phyloP scores from a whole-genome alignment of 2,888 invertebrate species.

The Dorcus hopei region DNA sequence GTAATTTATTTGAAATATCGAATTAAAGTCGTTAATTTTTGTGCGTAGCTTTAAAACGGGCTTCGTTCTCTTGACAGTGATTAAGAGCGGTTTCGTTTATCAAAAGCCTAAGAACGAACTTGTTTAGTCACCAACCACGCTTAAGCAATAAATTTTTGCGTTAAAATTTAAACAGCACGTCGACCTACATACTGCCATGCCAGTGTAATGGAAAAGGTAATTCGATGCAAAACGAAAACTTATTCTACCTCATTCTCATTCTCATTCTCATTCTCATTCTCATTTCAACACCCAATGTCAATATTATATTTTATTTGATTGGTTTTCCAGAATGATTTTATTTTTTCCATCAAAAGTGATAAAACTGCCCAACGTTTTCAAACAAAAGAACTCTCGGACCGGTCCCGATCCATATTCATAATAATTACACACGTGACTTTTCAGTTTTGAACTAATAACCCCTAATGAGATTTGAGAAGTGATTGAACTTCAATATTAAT shows the following conservation, averaged over 20 bases:
- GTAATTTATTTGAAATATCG: slow-evolving; percentile 7
- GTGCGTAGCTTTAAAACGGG: slow-evolving; percentile 11
- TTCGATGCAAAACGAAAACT: neutral
- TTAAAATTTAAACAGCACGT: slow-evolving; percentile 27
- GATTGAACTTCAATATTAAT: slow-evolving; percentile 18
- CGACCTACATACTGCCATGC: slow-evolving; percentile 36
- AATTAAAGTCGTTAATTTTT: slow-evolving; percentile 12
- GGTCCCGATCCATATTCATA: neutral
- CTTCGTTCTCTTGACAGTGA: slow-evolving; percentile 9
- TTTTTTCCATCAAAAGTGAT: no score
- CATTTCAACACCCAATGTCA: no score
- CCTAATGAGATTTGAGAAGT: slow-evolving; percentile 14
- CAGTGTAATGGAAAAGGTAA: slow-evolving; percentile 4
- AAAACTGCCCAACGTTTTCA: no score
- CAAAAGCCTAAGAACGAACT: slow-evolving; percentile 10
- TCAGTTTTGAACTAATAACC: slow-evolving; percentile 4
- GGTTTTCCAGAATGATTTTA: no score
- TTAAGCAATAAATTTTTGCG: slow-evolving; percentile 25
- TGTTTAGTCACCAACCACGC: slow-evolving; percentile 26
- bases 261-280: no score
- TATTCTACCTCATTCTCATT: no score
- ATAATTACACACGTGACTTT: slow-evolving; percentile 3
- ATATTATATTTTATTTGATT: no score
- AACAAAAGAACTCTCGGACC: no score
- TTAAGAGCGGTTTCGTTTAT: slow-evolving; percentile 12